Conservation (phyloP, 2,113 vertebrate species). For the Esox niger region DNA sequence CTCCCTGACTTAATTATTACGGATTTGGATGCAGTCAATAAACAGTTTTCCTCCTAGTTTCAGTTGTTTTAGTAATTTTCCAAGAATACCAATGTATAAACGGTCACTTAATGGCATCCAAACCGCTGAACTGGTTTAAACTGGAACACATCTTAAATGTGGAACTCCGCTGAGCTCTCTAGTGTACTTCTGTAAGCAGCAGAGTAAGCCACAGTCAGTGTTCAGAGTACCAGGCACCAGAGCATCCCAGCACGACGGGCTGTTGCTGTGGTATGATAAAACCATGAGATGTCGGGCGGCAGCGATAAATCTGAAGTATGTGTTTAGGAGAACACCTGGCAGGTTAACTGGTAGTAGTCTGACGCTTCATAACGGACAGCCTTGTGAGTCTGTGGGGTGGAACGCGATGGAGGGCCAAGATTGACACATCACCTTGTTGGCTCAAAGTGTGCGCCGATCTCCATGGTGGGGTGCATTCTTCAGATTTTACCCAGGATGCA, state of each 20-base stretch:
- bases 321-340: slow-evolving; percentile 45
- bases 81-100: too few relatives aligned
- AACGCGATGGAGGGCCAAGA: slow-evolving; percentile 12
- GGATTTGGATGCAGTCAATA: too few relatives aligned
- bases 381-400: slow-evolving; percentile 31
- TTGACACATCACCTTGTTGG: slow-evolving; percentile 32
- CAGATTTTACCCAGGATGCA: slow-evolving; percentile 28
- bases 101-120: too few relatives aligned
- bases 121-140: too few relatives aligned
- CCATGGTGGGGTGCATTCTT: slow-evolving; percentile 23
- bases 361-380: slow-evolving; percentile 41
- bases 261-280: slow-evolving; percentile 46
- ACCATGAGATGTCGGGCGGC: slow-evolving; percentile 37
- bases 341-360: slow-evolving; percentile 36
- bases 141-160: too few relatives aligned
- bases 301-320: slow-evolving; percentile 57
- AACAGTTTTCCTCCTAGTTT: too few relatives aligned
- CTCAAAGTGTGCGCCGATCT: slow-evolving; percentile 12
- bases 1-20: too few relatives aligned
- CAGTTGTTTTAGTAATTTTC: too few relatives aligned
- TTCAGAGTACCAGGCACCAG: slow-evolving; percentile 71
- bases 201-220: slow-evolving; percentile 24
- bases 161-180: not conserved
- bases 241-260: slow-evolving; percentile 31
- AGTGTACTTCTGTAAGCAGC: not conserved